Evolutionary conservation across 2,113 vertebrate species (phyloP), one percentile per base, ranked within the genome.

Genomic region (Mormyrus iriodes): DNA sequence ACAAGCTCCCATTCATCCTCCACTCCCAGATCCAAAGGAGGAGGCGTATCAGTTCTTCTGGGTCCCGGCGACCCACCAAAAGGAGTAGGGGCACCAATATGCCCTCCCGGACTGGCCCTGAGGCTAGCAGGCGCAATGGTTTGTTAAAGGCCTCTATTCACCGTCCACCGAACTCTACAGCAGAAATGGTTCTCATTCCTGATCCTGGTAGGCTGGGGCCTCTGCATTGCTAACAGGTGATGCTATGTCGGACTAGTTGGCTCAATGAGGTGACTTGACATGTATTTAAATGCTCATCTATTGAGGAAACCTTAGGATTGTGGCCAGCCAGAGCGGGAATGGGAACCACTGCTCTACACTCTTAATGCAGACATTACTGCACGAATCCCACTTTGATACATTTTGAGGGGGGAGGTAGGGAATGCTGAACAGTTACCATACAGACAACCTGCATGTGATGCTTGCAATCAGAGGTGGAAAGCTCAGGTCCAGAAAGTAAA

Each of bases 1-100:
- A 24, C 27, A 17, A 7, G 65, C 65, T 51, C 5, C 51, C 42
- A 21, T 42, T 3, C 21, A 13, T 9, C 19, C 13, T 9, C 21
- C 46, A 82, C 12, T 61, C 88, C 4, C 31, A 95, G 94, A 89
- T 87, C 84, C 94, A 92, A 83, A 94, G 94, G 90, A 96, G 93
- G 90, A 94, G 93, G 88, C 93, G 93, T 84, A 88, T 88, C 0
- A n/a, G 91, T 55, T 88, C 92, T 88, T 89, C 88, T 0, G 89
- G 91, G 27, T 93, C 94, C 35, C 87, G 93, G 65, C 89, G 90
- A n/a, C 12, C 88, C 39, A 85, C 58, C 61, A 96, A 95, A 90
- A 93, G 90, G 52, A 91, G 88, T 89, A 91, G 93, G 88, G 82
- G 61, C 17, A 61, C 42, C 27, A 53, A 2, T 24, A 39, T 55